phyloP scores from a whole-genome alignment of 2,888 invertebrate species.

The Chymomyza fuscimana region DNA sequence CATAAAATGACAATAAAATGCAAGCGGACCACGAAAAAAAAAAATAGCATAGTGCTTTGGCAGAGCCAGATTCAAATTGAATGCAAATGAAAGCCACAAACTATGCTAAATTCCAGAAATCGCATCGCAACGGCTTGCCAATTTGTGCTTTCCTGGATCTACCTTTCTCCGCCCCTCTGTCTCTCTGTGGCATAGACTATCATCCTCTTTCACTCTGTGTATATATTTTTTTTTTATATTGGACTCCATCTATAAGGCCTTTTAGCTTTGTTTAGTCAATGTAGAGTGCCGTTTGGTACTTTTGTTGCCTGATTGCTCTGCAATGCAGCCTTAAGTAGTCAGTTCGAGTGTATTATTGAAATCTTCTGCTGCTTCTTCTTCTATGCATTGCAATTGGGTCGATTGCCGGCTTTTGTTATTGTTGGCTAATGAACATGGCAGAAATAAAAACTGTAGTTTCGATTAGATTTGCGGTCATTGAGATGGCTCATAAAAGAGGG shows the following conservation, averaged over 20 bases:
- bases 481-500: background rate
- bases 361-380: background rate
- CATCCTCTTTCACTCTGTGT: background rate
- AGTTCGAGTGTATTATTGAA: background rate
- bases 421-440: conserved; percentile 54
- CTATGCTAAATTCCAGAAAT: conserved; percentile 76
- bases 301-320: conserved; percentile 48
- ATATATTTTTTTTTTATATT: conserved; percentile 10
- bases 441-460: conserved; percentile 26
- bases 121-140: conserved; percentile 72
- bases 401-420: conserved; percentile 37
- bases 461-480: background rate
- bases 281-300: conserved; percentile 1
- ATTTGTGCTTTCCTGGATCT: conserved; percentile 66
- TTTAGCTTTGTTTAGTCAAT: conserved; percentile 50
- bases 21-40: conserved; percentile 41
- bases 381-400: conserved; percentile 34
- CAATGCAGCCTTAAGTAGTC: conserved; percentile 5
- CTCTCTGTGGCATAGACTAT: background rate
- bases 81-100: conserved; percentile 78
- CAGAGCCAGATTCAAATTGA: conserved; percentile 72
- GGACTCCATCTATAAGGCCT: conserved; percentile 18
- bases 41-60: conserved; percentile 13
- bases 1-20: conserved; percentile 67
- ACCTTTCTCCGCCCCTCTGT: background rate